Evolutionary conservation across 2,888 invertebrate genomes (phyloP).

Genomic region (Caenorhabditis doughertyi): DNA sequence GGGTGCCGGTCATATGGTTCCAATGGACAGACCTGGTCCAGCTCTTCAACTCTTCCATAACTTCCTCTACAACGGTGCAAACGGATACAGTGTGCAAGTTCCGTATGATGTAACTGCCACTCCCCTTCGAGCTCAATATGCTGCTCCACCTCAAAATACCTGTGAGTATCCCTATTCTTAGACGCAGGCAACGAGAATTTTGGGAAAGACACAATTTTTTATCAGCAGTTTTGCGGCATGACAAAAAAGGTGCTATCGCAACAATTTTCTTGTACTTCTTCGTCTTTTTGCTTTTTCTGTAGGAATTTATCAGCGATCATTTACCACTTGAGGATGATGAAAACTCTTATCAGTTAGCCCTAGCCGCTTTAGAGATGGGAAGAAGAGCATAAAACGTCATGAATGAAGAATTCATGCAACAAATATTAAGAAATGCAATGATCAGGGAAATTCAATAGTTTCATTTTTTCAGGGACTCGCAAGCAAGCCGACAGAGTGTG

Average conservation of each 20-base stretch:
- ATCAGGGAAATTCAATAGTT: too few relatives aligned
- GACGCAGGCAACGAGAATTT: conserved; percentile 47
- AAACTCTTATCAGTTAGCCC: conserved; percentile 14
- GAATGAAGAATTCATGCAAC: conserved; percentile 6
- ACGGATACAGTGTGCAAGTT: conserved; percentile 65
- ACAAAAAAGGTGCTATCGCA: conserved; percentile 38
- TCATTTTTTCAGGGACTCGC: conserved; percentile 62
- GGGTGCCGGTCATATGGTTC: conserved; percentile 75
- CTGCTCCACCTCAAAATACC: conserved; percentile 53
- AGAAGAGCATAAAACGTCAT: conserved; percentile 10
- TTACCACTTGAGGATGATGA: conserved; percentile 5
- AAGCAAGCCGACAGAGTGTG: conserved; percentile 75
- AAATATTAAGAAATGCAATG: background rate
- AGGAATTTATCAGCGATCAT: conserved; percentile 29
- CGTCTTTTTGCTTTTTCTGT: conserved; percentile 34
- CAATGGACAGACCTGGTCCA: conserved; percentile 77
- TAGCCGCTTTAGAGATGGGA: background rate
- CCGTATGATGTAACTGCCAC: conserved; percentile 52
- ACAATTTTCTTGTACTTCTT: conserved; percentile 32
- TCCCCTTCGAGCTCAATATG: conserved; percentile 57
- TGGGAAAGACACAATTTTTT: conserved; percentile 43
- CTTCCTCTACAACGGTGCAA: conserved; percentile 64
- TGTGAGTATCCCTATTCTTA: conserved; percentile 53
- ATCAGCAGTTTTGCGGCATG: conserved; percentile 35
- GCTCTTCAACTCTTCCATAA: conserved; percentile 79